Base-by-base conservation (phyloP, 2,113 vertebrate genomes). In the Agelaius tricolor region DNA sequence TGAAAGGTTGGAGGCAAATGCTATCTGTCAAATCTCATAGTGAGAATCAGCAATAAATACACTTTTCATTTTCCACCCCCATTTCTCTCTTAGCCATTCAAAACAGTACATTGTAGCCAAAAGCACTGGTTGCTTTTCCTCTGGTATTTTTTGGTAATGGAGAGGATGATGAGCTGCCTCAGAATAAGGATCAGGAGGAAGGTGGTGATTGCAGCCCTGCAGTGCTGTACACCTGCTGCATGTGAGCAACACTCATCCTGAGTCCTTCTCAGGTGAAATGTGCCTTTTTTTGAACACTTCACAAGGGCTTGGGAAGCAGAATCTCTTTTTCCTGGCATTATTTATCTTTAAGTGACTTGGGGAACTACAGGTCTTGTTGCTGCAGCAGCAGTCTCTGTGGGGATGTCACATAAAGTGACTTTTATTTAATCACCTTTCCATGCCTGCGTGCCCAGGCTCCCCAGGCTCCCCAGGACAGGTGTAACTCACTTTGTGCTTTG, bases 1-100 rank as follows among this genome's bases (percentile, higher is more conserved):
- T 96, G 87, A 92, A 96, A 95, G 92, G 93, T 94, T 96, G 92
- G 91, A 96, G 79, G 95, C 92, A 97, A 97, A 95, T 76, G 87
- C 90, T 96, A 84, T 97, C 95, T 90, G 93, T 95, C 96, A 93
- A 96, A 96, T 93, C 80, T 95, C 96, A 82, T 84, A 67, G 79
- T 19, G 30, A 91, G 95, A 86, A 96, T 84, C 66, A 51, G 92
- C 92, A 94, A 78, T 92, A 96, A 92, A 94, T 80, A 65, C 23
- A 89, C 76, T 92, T 90, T 79, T 75, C 71, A 31, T 84, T 94
- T 87, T 55, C 91, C 88, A 82, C 54, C 67, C 51, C 49, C 37
- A 7, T 84, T 77, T 81, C 68, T 81, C 72, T 27, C 23, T 77
- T 59, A 85, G 47, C 27, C n/a, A 47, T 87, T 93, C 46, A n/a